Evolutionary conservation across 2,797 vertebrate genomes (phyloP), one percentile per base, ranked within the genome.

Genomic region (Spinus olivaceus): DNA sequence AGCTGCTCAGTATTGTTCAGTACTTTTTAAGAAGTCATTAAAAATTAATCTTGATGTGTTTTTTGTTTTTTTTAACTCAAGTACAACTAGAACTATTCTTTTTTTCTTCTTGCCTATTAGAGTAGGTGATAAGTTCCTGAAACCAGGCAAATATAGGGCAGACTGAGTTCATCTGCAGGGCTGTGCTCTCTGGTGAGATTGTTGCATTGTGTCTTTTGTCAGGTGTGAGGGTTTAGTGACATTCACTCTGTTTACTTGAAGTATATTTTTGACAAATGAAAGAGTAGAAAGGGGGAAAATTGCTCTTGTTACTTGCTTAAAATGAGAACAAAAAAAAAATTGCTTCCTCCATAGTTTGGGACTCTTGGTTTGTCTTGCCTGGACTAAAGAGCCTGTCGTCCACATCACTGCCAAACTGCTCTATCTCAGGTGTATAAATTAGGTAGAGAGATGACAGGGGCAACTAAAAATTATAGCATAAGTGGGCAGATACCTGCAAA

Each of bases 21-120:
- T 92, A 49, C 54, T 66, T 94, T 92, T 96, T 64, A 88, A 71
- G 39, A 94, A 84, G 14, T 79, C 59, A 91, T 86, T 90, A 39
- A 72, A 73, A 92, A 94, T 96, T 93, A 85, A 92, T 50, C 7
- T n/a, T 60, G 27, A 39, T 79, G 21, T 92, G 2, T 61, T 86
- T 72, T 9, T 30, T 28, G 21, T 35, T 28, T 32, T n/a, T 57
- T 56, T 39, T 66, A 12, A 67, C 41, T 91, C 17, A 21, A 81
- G 53, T 70, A 30, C 46, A 78, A 32, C 76, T 81, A 80, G 32
- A 87, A 74, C 41, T 70, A 57, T 42, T 35, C 79, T 85, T 65
- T 73, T 39, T 6, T 73, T 18, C 30, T 30, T 88, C 37, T 66
- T 91, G 54, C 28, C 37, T 90, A 7, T 37, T 25, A 25, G 76